phyloP scores from a whole-genome alignment of 2,113 vertebrate species.

The Myotis brandtii region DNA sequence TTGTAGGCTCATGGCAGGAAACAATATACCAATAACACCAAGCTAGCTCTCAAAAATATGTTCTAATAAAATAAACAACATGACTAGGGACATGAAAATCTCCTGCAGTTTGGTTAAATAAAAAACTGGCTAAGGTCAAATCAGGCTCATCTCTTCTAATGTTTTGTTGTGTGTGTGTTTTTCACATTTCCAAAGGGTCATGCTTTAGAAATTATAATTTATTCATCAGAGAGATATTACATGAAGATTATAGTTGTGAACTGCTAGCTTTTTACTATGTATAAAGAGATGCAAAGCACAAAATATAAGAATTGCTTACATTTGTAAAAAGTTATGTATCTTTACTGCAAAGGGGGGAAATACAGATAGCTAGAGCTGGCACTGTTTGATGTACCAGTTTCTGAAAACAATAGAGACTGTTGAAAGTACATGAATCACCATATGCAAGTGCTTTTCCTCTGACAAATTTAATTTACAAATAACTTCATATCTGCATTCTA shows the following conservation, averaged over 20 bases:
- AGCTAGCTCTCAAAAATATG: slow-evolving; percentile 58
- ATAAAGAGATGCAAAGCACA: slow-evolving; percentile 9
- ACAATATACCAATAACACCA: slow-evolving; percentile 48
- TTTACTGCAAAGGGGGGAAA: neutral
- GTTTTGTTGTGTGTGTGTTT: slow-evolving; percentile 37
- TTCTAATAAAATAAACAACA: slow-evolving; percentile 61
- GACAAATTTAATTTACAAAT: slow-evolving; percentile 30
- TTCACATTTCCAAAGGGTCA: slow-evolving; percentile 57
- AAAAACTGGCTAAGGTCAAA: slow-evolving; percentile 58
- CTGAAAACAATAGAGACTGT: neutral
- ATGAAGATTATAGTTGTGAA: neutral
- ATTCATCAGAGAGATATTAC: slow-evolving; percentile 23
- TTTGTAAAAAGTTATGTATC: neutral
- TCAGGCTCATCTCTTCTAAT: slow-evolving; percentile 24
- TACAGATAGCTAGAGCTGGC: neutral
- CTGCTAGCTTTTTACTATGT: neutral
- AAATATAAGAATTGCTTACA: neutral
- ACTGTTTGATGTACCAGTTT: neutral
- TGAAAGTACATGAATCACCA: neutral
- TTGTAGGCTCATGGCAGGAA: slow-evolving; percentile 48
- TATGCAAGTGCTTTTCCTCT: neutral
- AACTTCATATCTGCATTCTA: neutral
- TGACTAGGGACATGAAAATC: slow-evolving; percentile 64
- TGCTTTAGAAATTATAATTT: slow-evolving; percentile 48
- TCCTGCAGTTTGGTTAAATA: slow-evolving; percentile 58